Evolutionary conservation across 1,140 invertebrate species (phyloP), one percentile per base, ranked within the genome.

Genomic region (Sinella curviseta): DNA sequence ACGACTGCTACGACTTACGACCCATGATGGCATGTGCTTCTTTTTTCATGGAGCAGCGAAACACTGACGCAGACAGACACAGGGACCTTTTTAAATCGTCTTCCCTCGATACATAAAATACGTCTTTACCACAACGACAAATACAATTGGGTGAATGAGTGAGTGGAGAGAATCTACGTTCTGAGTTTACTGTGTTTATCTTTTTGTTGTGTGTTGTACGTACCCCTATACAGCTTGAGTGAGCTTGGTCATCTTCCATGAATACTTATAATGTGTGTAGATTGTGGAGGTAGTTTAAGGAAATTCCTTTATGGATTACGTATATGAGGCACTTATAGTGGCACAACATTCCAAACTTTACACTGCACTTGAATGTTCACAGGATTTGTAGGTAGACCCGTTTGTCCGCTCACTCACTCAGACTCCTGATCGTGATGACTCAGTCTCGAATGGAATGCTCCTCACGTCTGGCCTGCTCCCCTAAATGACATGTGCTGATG

Each of bases 401-500:
- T 48, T 12, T 48, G 39, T 48, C 20, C 8, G 39, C 39, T 48
- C 39, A 48, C 39, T 48, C 39, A 48, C 39, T n/a, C n/a, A n/a
- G n/a, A n/a, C n/a, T n/a, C n/a, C n/a, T n/a, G n/a, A 20, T 12
- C 39, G 20, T 8, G 39, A 48, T 60, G 57, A 60, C 8, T 60
- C 57, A 60, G 24, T 60, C 24, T 60, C 4, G 65, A 4, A 31
- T 24, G 65, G 24, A 70, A 70, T 70, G 65, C 65, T 70, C 31
- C 8, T 70, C 65, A 70, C 65, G 65, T 70, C 65, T 16, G 12
- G 31, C 65, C 14, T 70, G 65, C 65, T 70, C 65, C 65, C 65
- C 65, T 26, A 70, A 70, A 70, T 70, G 65, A 70, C 65, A 70
- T 70, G 65, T 70, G 65, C 65, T 70, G 65, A 70, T 70, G 65